phyloP scores from a whole-genome alignment of 2,797 vertebrate species.

The Protonibea diacanthus region DNA sequence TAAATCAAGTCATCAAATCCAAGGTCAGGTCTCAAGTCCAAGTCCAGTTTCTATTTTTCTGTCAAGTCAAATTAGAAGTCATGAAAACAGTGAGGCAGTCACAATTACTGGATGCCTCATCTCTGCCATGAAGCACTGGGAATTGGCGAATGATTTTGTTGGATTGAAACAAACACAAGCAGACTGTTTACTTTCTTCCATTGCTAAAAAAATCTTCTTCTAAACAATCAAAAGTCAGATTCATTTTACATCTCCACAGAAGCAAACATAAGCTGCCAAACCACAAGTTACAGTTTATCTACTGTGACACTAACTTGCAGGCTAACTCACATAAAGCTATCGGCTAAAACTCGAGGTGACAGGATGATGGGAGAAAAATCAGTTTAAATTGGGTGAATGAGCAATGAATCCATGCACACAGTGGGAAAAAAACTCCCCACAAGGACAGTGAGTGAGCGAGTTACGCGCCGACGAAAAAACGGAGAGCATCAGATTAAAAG shows the following conservation, averaged over 20 bases:
- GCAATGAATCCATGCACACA: slow-evolving; percentile 14
- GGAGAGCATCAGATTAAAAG: slow-evolving; percentile 39
- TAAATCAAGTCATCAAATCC: too few species aligned
- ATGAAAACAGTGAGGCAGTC: too few species aligned
- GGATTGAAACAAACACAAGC: neutral
- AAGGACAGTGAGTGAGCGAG: slow-evolving; percentile 8
- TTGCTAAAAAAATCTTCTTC: neutral
- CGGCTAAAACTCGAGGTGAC: slow-evolving; percentile 53
- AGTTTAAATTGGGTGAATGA: slow-evolving; percentile 51
- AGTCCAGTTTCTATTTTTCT: too few species aligned
- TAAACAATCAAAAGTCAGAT: slow-evolving; percentile 29
- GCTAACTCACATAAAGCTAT: slow-evolving; percentile 53
- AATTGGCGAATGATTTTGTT: neutral
- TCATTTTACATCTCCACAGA: slow-evolving; percentile 4
- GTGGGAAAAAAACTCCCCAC: neutral
- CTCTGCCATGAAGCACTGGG: neutral
- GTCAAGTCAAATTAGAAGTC: too few species aligned
- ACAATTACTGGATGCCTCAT: too few species aligned
- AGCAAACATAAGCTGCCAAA: slow-evolving; percentile 25
- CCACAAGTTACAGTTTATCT: slow-evolving; percentile 35
- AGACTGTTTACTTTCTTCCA: neutral
- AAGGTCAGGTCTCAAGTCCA: too few species aligned
- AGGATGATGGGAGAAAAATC: slow-evolving; percentile 52
- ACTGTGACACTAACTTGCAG: slow-evolving; percentile 34
- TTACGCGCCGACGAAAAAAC: neutral